phyloP scores from a whole-genome alignment of 2,888 invertebrate species.

The Lasioglossum marginatum region DNA sequence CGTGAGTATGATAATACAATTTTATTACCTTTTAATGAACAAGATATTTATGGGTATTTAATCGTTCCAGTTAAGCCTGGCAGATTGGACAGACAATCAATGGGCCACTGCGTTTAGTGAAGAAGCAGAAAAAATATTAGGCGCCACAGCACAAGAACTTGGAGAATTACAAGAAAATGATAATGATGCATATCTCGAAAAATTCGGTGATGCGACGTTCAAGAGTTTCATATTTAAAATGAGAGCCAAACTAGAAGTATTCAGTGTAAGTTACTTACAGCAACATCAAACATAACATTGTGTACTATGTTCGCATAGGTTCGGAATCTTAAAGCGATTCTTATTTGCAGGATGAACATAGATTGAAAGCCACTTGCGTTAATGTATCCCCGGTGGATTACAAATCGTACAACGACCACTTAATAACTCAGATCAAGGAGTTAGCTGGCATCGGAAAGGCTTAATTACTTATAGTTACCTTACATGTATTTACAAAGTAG shows the following conservation, averaged over 20 bases:
- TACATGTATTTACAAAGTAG: neutral
- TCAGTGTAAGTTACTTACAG: conserved; percentile 89
- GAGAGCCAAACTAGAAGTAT: conserved; percentile 95
- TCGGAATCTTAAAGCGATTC: neutral
- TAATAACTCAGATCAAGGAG: conserved; percentile 90
- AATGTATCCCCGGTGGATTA: conserved; percentile 90
- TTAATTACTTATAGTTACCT: conserved; percentile 3
- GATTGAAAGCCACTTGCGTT: conserved; percentile 91
- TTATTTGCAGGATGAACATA: conserved; percentile 90
- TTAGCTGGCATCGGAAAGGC: conserved; percentile 86
- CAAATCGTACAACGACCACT: conserved; percentile 90
- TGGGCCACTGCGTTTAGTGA: conserved; percentile 97
- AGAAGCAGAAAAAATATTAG: conserved; percentile 91
- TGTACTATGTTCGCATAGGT: neutral
- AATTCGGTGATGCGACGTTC: conserved; percentile 92
- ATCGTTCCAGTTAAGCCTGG: conserved; percentile 89
- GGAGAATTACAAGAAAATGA: conserved; percentile 91
- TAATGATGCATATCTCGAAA: conserved; percentile 88
- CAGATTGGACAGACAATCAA: conserved; percentile 94
- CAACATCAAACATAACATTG: neutral
- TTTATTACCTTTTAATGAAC: conserved; percentile 2
- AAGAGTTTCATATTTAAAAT: conserved; percentile 93
- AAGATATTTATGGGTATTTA: conserved; percentile 17
- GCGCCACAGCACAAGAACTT: conserved; percentile 90
- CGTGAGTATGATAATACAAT: conserved; percentile 86